Evolutionary conservation across 2,888 invertebrate species (phyloP).

Genomic region (Actias luna): DNA sequence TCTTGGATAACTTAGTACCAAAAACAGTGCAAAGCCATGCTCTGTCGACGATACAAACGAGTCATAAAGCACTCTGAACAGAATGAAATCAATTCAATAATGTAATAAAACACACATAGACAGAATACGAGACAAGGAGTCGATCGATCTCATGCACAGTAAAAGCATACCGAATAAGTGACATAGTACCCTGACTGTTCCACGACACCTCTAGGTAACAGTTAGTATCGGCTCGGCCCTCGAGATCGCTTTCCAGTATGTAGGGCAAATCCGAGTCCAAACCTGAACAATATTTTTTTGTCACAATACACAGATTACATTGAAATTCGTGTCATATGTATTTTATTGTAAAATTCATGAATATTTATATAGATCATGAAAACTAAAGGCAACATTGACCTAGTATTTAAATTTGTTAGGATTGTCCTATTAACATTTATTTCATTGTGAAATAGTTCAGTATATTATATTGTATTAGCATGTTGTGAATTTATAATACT

Average conservation of each 20-base stretch:
- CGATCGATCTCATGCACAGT: constrained; percentile 67
- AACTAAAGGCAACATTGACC: constrained; percentile 3
- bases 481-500: not conserved
- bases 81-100: not conserved
- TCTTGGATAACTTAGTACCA: not conserved
- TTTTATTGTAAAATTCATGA: constrained; percentile 50
- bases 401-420: constrained; percentile 1
- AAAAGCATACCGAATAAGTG: constrained; percentile 50
- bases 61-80: not conserved
- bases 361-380: constrained; percentile 21
- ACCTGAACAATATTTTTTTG: constrained; percentile 69
- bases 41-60: not conserved
- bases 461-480: not conserved
- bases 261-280: constrained; percentile 74
- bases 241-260: constrained; percentile 75
- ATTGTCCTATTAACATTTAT: not conserved
- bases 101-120: not conserved
- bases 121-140: constrained; percentile 26
- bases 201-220: constrained; percentile 81
- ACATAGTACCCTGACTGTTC: constrained; percentile 72
- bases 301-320: constrained; percentile 26
- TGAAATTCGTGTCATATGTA: constrained; percentile 17
- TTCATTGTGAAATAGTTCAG: not conserved
- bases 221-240: constrained; percentile 76
- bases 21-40: constrained; percentile 21